Evolutionary conservation across 2,888 invertebrate genomes (phyloP).

Genomic region (Spilosoma lubricipeda): DNA sequence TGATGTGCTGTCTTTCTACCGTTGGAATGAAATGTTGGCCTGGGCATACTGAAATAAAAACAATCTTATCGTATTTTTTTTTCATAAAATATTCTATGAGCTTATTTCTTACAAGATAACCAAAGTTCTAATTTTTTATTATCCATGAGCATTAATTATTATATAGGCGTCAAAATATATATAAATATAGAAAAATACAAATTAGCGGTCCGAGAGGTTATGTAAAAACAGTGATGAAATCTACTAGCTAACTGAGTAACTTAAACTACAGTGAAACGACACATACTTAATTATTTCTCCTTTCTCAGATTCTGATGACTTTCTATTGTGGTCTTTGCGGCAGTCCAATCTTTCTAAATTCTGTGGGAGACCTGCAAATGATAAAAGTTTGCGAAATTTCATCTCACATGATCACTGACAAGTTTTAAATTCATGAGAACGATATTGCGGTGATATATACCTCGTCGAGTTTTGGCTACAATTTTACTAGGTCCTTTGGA

Average conservation of each 20-base stretch:
- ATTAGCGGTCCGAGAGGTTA: constrained; percentile 71
- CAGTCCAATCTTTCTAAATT: constrained; percentile 93
- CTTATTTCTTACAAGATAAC: not conserved
- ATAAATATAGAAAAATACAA: constrained; percentile 31
- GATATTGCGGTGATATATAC: constrained; percentile 70
- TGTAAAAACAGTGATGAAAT: constrained; percentile 83
- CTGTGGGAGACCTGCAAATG: constrained; percentile 90
- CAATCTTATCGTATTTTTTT: not conserved
- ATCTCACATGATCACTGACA: constrained; percentile 53
- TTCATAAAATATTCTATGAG: not conserved
- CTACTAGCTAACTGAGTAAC: constrained; percentile 53
- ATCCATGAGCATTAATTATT: constrained; percentile 1
- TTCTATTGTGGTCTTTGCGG: constrained; percentile 90
- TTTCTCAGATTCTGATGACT: constrained; percentile 89
- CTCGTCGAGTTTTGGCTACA: constrained; percentile 94
- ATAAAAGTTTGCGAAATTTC: constrained; percentile 60
- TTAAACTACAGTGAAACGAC: constrained; percentile 40
- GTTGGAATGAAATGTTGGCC: constrained; percentile 92
- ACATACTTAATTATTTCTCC: constrained; percentile 89
- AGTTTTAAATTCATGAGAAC: constrained; percentile 31
- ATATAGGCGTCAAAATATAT: constrained; percentile 14
- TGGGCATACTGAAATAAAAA: constrained; percentile 89
- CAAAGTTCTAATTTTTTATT: not conserved
- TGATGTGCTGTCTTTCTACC: constrained; percentile 87
- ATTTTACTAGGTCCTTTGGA: constrained; percentile 95